Evolutionary conservation across 2,797 vertebrate species (phyloP), one percentile per base, ranked within the genome.

Genomic region (Gallirallus australis): DNA sequence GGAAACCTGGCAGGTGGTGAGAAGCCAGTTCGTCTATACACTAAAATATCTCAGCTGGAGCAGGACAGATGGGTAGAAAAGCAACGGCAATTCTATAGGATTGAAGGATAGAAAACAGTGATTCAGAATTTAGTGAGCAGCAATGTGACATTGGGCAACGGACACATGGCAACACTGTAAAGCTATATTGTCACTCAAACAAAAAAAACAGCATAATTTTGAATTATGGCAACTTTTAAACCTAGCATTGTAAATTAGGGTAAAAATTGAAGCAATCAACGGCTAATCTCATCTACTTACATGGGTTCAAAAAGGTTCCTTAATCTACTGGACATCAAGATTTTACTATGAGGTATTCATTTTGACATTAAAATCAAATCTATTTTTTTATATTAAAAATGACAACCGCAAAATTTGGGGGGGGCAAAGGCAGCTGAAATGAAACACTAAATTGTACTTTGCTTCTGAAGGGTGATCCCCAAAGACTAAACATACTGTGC

Each of bases 1-100:
- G 56, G 77, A 85, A 94, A 78, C 33, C 78, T 83, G 65, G 69
- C 60, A 87, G 82, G 82, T 75, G 82, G 52, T 87, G 39, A 85
- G 50, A 64, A 64, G 40, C 33, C 11, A 16, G 87, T 73, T 70
- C 20, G 28, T 70, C 89, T 77, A 48, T 30, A 35, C 61, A 20
- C 48, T 23, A 27, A 45, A 95, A 75, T 50, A 42, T 25, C 48
- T 77, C 64, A 88, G 39, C 50, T 63, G 28, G 31, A 87, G 33
- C 2, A 25, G 76, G 59, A 92, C 78, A 84, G 71, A 59, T 61
- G 21, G 64, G 50, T 21, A 54, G 33, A 66, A 91, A n/a, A 48
- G 47, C 28, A 85, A 11, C 4, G 3, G 14, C 14, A 60, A 30
- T 12, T 68, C 6, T 24, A 31, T 0, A 65, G 52, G 35, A 56